phyloP scores from a whole-genome alignment of 2,113 vertebrate genomes.

The Damaliscus lunatus region DNA sequence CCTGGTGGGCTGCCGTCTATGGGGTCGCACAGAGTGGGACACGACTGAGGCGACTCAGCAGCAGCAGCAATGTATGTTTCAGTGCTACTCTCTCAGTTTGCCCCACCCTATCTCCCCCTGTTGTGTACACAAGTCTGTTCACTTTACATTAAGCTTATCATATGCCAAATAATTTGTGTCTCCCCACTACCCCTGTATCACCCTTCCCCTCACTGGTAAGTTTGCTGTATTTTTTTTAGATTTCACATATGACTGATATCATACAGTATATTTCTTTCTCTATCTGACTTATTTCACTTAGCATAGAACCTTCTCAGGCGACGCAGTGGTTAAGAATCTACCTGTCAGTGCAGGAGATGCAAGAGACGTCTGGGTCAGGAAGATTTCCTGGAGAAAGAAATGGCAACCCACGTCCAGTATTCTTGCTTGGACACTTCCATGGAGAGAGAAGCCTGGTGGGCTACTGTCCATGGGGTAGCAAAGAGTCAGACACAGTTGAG shows the following conservation, averaged over 20 bases:
- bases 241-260: neutral
- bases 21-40: fast-evolving
- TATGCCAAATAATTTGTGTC: neutral
- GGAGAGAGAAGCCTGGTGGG: neutral
- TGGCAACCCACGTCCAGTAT: neutral
- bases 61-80: fast-evolving
- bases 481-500: neutral
- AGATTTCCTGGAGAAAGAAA: neutral
- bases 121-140: neutral
- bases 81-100: neutral
- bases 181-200: neutral
- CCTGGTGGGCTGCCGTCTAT: neutral
- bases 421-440: neutral
- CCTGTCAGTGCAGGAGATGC: neutral
- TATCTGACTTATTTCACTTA: neutral
- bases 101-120: neutral
- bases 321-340: neutral
- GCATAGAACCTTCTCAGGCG: neutral
- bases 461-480: neutral
- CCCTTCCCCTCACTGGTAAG: neutral
- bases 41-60: fast-evolving
- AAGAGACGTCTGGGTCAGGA: neutral
- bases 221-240: neutral
- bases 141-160: neutral
- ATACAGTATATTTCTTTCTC: neutral